phyloP scores from a whole-genome alignment of 2,113 vertebrate species.

The Xyliphius kryptos region DNA sequence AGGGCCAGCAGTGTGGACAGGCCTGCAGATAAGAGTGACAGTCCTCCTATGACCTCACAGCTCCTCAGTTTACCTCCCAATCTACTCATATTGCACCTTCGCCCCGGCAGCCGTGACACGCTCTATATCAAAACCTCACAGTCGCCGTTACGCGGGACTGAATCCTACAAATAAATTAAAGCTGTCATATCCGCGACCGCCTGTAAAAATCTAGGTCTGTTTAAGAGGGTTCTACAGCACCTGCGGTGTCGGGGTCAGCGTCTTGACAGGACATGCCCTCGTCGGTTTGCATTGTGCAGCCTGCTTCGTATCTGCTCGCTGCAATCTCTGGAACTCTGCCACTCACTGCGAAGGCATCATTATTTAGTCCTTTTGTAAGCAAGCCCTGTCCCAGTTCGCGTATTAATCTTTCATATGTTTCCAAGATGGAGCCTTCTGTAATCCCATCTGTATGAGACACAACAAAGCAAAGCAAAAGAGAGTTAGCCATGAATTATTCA shows the following conservation, averaged over 20 bases:
- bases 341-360: slow-evolving; percentile 68
- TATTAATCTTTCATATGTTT: slow-evolving; percentile 78
- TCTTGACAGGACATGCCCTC: not conserved
- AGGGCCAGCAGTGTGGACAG: slow-evolving; percentile 11
- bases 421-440: slow-evolving; percentile 71
- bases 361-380: slow-evolving; percentile 73
- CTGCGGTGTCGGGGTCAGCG: slow-evolving; percentile 13
- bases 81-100: slow-evolving; percentile 7
- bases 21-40: slow-evolving; percentile 22
- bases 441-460: slow-evolving; percentile 74
- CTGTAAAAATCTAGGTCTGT: not conserved
- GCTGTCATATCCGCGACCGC: not conserved
- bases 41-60: slow-evolving; percentile 29
- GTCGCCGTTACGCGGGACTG: no score
- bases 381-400: slow-evolving; percentile 67
- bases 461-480: slow-evolving; percentile 67
- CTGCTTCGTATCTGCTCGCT: slow-evolving; percentile 43
- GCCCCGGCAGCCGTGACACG: not conserved
- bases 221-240: slow-evolving; percentile 15
- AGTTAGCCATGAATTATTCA: slow-evolving; percentile 66
- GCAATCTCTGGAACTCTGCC: slow-evolving; percentile 51
- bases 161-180: not conserved
- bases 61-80: slow-evolving; percentile 17
- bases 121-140: no score
- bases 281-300: slow-evolving; percentile 16